These are phyloP conservation scores for Styela clava DNA, from an alignment of 23 tunicate genomes.

Conservation along the genomic window DNA sequence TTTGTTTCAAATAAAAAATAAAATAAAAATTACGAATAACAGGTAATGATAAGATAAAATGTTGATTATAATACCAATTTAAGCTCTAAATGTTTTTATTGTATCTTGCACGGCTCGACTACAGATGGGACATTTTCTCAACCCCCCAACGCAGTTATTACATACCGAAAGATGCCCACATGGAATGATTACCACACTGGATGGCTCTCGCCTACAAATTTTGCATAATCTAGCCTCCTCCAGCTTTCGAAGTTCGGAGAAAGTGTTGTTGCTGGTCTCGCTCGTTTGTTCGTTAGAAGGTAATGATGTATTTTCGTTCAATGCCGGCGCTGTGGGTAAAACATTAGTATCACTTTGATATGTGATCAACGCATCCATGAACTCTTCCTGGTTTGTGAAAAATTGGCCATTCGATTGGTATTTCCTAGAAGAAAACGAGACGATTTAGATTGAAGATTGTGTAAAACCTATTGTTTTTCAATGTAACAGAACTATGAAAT, in stretches of 20 bases:
- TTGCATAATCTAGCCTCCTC: conserved; percentile 6
- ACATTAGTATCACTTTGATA: not conserved
- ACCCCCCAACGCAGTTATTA: not conserved
- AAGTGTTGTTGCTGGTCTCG: not conserved
- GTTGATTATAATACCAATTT: too few species aligned
- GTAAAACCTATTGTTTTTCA: too few species aligned
- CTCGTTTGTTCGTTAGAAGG: not conserved
- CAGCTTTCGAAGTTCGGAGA: not conserved
- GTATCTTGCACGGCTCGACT: conserved; percentile 12
- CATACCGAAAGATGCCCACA: conserved; percentile 29
- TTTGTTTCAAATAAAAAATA: too few species aligned
- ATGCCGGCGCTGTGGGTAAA: not conserved
- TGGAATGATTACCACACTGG: conserved; percentile 19
- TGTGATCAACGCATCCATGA: conserved; percentile 8
- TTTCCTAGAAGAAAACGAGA: conserved; percentile 19
- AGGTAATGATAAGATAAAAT: too few species aligned
- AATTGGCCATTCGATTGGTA: conserved; percentile 15
- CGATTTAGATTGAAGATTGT: too few species aligned
- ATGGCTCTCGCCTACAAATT: not conserved
- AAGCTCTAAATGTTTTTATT: conserved; percentile 11
- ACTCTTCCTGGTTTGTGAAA: conserved; percentile 11
- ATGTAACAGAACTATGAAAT: too few species aligned
- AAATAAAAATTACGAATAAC: too few species aligned
- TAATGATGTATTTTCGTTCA: not conserved
- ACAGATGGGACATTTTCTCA: conserved; percentile 43